phyloP scores from a whole-genome alignment of 2,888 invertebrate species.

The Drosophila parthenogenetica region DNA sequence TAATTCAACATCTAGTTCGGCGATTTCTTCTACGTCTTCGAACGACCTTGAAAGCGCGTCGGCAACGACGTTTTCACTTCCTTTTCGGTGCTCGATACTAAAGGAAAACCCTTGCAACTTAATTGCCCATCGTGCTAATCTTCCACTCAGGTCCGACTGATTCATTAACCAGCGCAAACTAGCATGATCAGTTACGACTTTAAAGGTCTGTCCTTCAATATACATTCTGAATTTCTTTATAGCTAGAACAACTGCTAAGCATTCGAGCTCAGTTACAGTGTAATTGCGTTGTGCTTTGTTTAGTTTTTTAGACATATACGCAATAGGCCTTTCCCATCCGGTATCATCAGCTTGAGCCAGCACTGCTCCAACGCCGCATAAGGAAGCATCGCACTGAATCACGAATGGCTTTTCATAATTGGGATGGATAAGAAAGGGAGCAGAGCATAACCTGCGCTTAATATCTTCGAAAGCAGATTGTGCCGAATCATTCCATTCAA shows the following conservation, averaged over 20 bases:
- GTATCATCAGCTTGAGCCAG: constrained; percentile 5
- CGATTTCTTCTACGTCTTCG: no score
- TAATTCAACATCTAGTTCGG: no score
- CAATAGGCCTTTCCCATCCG: constrained; percentile 16
- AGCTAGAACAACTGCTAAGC: constrained; percentile 5
- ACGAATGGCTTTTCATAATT: constrained; percentile 10
- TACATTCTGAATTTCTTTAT: background rate
- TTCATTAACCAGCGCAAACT: no score
- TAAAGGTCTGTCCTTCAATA: no score
- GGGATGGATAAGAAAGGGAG: constrained; percentile 3
- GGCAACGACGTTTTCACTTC: background rate
- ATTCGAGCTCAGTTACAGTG: constrained; percentile 11
- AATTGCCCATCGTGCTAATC: no score
- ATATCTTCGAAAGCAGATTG: constrained; percentile 1
- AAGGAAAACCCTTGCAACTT: background rate
- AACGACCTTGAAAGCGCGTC: no score
- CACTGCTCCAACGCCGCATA: background rate
- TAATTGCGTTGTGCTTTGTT: constrained; percentile 21
- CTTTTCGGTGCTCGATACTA: background rate
- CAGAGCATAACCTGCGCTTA: background rate
- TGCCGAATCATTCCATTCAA: constrained; percentile 8
- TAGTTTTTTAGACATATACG: constrained; percentile 23
- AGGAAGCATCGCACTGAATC: constrained; percentile 8
- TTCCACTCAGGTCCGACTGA: no score
- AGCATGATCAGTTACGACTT: no score